Base-by-base conservation (phyloP, 2,113 vertebrate species). In the Accipiter cooperii region DNA sequence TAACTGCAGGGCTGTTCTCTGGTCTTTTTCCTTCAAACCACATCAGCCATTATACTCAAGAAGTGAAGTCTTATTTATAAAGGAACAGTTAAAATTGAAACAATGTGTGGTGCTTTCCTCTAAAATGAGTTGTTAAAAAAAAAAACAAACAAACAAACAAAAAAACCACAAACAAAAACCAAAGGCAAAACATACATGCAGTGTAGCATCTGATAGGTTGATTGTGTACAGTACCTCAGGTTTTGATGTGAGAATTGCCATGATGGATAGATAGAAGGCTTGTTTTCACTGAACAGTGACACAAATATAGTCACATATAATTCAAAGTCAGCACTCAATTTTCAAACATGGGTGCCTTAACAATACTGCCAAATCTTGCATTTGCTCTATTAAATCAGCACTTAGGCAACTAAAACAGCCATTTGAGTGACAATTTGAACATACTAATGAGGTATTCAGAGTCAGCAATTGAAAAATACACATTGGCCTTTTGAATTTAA, bases 361-460 rank as follows among this genome's bases (percentile, higher is more conserved):
- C 58, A 85, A 20, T 74, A 75, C 51, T 93, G 77, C 74, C 93
- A 94, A 84, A 89, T 95, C 71, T 87, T 95, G 87, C 73, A 74
- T 90, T 91, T 13, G 11, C 74, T 85, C 91, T 90, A 84, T 89
- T 95, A 93, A 87, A 78, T 96, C 52, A 90, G 65, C 69, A 95
- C 68, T 93, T 93, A 89, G 69, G 60, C 92, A 95, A 92, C 90
- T 95, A 78, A 90, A 95, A 55, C 25, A 93, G 81, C 34, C 84
- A 88, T 92, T 76, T 96, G 64, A 93, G 47, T 90, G 90, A 92
- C 91, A 95, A 96, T 97, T 95, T 93, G 83, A 91, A 82, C 63
- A 83, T 74, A 36, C 38, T 95, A 91, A 97, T 88, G 78, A 93
- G 90, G 64, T 89, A 91, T 78, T 90, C 58, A 84, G 55, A 91